phyloP scores from a whole-genome alignment of 1,140 invertebrate genomes.

The Leptoteleia sp. region DNA sequence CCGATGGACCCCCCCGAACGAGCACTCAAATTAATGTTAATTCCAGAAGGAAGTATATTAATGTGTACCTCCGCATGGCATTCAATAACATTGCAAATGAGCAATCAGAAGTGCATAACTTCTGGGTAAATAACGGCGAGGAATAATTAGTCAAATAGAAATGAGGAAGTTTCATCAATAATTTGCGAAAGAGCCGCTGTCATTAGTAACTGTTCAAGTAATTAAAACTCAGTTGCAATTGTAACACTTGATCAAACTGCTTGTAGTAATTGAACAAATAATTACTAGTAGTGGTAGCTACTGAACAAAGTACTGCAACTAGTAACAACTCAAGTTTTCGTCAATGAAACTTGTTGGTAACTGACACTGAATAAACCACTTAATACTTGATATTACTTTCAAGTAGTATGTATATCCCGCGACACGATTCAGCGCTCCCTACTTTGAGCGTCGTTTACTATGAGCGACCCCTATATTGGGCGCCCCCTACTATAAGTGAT shows the following conservation, averaged over 20 bases:
- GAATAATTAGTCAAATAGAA: constrained; percentile 63
- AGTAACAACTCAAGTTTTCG: constrained; percentile 63
- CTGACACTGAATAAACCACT: constrained; percentile 64
- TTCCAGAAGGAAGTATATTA: constrained; percentile 36
- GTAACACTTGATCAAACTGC: constrained; percentile 66
- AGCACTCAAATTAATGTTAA: constrained; percentile 13
- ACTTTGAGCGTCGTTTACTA: too few species aligned
- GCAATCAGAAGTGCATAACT: constrained; percentile 58
- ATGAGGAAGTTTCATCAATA: constrained; percentile 65
- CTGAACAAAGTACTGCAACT: constrained; percentile 56
- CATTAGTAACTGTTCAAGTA: constrained; percentile 63
- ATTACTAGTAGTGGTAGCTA: constrained; percentile 59
- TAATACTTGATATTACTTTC: constrained; percentile 61
- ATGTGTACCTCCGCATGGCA: constrained; percentile 30
- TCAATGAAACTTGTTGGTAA: constrained; percentile 51
- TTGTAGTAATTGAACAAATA: constrained; percentile 67
- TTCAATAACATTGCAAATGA: constrained; percentile 56
- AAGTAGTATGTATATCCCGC: constrained; percentile 38
- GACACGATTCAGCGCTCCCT: too few species aligned
- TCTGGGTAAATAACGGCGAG: constrained; percentile 36
- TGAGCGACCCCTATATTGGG: too few species aligned
- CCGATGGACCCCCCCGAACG: not conserved
- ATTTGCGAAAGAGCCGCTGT: constrained; percentile 60
- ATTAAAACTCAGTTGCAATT: constrained; percentile 63
- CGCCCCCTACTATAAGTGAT: too few species aligned